These are phyloP conservation scores for Rhodophaea formosa DNA, from an alignment of 2,888 invertebrate species.

Conservation along the genomic window DNA sequence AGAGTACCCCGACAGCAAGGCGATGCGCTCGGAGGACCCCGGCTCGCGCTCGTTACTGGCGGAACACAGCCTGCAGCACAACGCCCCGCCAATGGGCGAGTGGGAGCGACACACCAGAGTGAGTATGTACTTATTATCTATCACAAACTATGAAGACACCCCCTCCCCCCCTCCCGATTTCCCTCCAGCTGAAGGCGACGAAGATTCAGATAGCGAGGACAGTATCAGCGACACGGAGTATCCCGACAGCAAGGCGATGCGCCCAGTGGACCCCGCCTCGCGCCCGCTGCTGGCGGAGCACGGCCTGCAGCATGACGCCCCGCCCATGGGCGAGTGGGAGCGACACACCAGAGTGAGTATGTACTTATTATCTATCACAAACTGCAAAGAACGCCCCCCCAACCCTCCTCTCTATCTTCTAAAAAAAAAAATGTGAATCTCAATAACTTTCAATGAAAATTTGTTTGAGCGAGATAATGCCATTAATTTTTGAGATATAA, in stretches of 20 bases:
- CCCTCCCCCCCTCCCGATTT: too few relatives aligned
- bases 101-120: slow-evolving; percentile 96
- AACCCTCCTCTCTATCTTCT: too few relatives aligned
- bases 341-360: slow-evolving; percentile 89
- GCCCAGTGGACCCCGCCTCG: slow-evolving; percentile 35
- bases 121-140: slow-evolving; percentile 68
- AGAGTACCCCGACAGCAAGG: slow-evolving; percentile 64
- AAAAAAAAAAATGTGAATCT: too few relatives aligned
- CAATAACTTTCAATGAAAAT: too few relatives aligned
- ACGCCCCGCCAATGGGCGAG: slow-evolving; percentile 83
- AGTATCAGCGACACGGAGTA: slow-evolving; percentile 71
- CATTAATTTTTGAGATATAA: too few relatives aligned
- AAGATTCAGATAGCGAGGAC: slow-evolving; percentile 55
- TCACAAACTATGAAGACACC: too few relatives aligned
- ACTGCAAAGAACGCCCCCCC: too few relatives aligned
- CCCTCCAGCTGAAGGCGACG: slow-evolving; percentile 50
- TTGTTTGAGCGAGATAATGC: too few relatives aligned
- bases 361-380: slow-evolving; percentile 40
- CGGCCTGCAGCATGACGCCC: slow-evolving; percentile 79
- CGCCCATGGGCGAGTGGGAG: slow-evolving; percentile 92
- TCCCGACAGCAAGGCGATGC: slow-evolving; percentile 50
- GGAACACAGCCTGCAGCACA: slow-evolving; percentile 82
- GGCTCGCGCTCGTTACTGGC: slow-evolving; percentile 58
- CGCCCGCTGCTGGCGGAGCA: slow-evolving; percentile 75
- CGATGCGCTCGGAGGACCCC: slow-evolving; percentile 36